phyloP scores from a whole-genome alignment of 2,797 vertebrate genomes.

The Numenius phaeopus region DNA sequence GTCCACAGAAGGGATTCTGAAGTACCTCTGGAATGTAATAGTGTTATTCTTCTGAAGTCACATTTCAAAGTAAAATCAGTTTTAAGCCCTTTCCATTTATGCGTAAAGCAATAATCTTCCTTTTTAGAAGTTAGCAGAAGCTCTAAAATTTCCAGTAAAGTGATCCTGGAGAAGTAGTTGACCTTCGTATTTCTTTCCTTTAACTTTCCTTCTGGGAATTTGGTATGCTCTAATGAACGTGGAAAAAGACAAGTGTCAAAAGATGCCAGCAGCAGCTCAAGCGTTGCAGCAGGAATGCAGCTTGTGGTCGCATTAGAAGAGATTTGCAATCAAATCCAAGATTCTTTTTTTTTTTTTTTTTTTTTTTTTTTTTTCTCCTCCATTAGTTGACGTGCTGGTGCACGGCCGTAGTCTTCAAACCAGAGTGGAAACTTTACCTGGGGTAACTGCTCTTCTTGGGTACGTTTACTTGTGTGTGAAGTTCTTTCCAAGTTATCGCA shows the following conservation, averaged over 20 bases:
- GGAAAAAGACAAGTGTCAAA: constrained; percentile 26
- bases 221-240: background rate
- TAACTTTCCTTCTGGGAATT: constrained; percentile 39
- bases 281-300: constrained; percentile 32
- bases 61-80: constrained; percentile 36
- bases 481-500: background rate
- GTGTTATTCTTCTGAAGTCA: constrained; percentile 6
- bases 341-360: background rate
- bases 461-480: background rate
- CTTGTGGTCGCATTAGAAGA: constrained; percentile 30
- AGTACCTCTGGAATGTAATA: background rate
- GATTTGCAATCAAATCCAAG: constrained; percentile 23
- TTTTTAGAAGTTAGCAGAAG: background rate
- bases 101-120: background rate
- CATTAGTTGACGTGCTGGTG: background rate
- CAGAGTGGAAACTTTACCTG: background rate
- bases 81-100: constrained; percentile 29
- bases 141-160: constrained; percentile 19
- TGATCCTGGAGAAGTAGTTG: constrained; percentile 51
- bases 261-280: constrained; percentile 46
- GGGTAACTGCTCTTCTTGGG: constrained; percentile 7
- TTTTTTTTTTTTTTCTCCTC: background rate
- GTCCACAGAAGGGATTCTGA: background rate
- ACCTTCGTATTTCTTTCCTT: constrained; percentile 11
- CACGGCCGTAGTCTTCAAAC: background rate